phyloP scores from a whole-genome alignment of 2,113 vertebrate species.

The Osmerus mordax region DNA sequence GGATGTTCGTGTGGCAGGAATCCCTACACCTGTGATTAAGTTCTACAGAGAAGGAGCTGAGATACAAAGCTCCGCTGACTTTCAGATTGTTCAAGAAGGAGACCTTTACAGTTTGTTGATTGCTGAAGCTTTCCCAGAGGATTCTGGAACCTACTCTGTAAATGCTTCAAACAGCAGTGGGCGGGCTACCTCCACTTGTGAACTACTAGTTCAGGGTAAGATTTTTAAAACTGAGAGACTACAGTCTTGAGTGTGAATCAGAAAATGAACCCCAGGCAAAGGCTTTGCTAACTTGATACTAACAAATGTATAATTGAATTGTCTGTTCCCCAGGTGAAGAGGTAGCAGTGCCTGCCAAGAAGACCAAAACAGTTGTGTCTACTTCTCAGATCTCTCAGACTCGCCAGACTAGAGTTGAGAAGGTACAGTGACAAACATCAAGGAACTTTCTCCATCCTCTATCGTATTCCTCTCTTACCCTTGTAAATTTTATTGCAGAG shows the following conservation, averaged over 20 bases:
- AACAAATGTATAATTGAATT: not conserved
- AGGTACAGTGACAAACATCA: slow-evolving; percentile 65
- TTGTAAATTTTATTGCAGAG: slow-evolving; percentile 67
- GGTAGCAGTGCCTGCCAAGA: slow-evolving; percentile 93
- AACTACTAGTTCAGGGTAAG: slow-evolving; percentile 84
- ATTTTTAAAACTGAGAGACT: not conserved
- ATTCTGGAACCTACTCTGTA: slow-evolving; percentile 89
- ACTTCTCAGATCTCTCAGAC: slow-evolving; percentile 83
- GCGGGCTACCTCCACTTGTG: slow-evolving; percentile 85
- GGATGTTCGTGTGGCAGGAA: slow-evolving; percentile 91
- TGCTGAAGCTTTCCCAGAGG: slow-evolving; percentile 86
- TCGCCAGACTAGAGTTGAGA: slow-evolving; percentile 85
- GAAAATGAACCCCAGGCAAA: no score
- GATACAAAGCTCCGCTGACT: slow-evolving; percentile 97
- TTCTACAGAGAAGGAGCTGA: slow-evolving; percentile 97
- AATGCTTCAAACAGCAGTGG: slow-evolving; percentile 86
- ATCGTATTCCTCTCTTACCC: not conserved
- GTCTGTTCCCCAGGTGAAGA: slow-evolving; percentile 77
- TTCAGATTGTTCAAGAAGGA: slow-evolving; percentile 89
- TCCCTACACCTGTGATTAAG: slow-evolving; percentile 96
- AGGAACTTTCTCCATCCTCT: not conserved
- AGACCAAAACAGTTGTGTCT: slow-evolving; percentile 93
- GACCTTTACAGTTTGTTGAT: slow-evolving; percentile 93
- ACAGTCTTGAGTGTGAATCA: no score
- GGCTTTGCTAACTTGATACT: no score